Base-by-base conservation (phyloP, 2,113 vertebrate species). In the Stigmatopora argus region DNA sequence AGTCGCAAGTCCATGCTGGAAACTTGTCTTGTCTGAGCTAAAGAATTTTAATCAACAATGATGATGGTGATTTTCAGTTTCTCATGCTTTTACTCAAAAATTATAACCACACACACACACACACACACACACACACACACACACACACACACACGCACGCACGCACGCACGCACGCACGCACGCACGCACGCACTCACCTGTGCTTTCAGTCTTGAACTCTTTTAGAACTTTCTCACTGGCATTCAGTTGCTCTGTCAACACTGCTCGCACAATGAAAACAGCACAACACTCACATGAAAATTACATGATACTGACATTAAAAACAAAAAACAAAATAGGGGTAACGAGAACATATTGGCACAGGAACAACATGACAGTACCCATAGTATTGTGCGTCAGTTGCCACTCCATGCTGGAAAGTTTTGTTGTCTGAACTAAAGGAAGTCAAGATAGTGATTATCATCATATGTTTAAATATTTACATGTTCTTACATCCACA, bases 161-260 rank as follows among this genome's bases (percentile, higher is more conserved):
- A 31, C 26, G 26, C 17, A 18, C 26, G 26, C 26, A 31, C 3
- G 26, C 26, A 31, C 26, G 13, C 21, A 31, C 26, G 26, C 26
- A 31, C 26, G 26, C 26, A 31, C 26, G 26, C 17, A 18, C 9
- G 6, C 53, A 31, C 2, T 34, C 26, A 35, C 55, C 51, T 23
- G 51, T 4, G 10, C 19, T 12, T 10, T 49, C n/a, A 1, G 23
- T 62, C 59, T 26, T 48, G 18, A 73, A 46, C 0, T 71, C 23
- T 17, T 78, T 67, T 47, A 75, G 62, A 6, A 65, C 67, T 23
- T 69, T 31, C 62, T 83, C 65, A 0, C 26, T n/a, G 49, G 46
- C 52, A 3, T 46, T 70, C 46, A 67, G 31, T 72, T 55, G 51
- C 49, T 64, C 21, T 49, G 67, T 38, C 21, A 80, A 15, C 59